These are phyloP conservation scores for Neocrepidodera transversa DNA, from an alignment of 2,888 invertebrate genomes.

Conservation along the genomic window DNA sequence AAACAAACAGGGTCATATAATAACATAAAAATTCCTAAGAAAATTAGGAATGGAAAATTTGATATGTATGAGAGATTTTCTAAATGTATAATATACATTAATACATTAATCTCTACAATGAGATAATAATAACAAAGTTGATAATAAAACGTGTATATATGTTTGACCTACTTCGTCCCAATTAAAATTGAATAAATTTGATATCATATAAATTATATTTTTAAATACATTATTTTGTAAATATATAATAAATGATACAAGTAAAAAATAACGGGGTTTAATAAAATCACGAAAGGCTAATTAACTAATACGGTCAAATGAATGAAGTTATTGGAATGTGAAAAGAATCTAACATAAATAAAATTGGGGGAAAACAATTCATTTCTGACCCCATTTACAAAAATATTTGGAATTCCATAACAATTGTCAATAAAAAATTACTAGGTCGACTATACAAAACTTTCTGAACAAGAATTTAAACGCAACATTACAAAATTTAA, in stretches of 20 bases:
- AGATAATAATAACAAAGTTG: no score
- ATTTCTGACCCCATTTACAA: conserved; percentile 55
- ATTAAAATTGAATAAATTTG: background rate
- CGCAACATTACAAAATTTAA: background rate
- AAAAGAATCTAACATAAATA: conserved; percentile 44
- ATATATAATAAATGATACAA: background rate
- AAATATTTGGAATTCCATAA: conserved; percentile 58
- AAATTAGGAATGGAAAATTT: no score
- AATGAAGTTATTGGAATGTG: conserved; percentile 35
- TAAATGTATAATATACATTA: no score
- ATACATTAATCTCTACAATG: no score
- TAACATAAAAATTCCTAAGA: no score
- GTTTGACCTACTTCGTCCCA: conserved; percentile 4
- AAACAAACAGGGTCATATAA: no score
- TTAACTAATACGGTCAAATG: background rate
- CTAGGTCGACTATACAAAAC: conserved; percentile 15
- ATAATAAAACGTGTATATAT: conserved; percentile 4
- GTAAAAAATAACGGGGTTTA: background rate
- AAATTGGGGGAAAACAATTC: conserved; percentile 53
- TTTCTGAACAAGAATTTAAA: background rate
- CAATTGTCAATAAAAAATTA: conserved; percentile 49
- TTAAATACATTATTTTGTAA: background rate
- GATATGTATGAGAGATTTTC: no score
- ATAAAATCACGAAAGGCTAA: conserved; percentile 1
- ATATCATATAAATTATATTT: background rate